These are phyloP conservation scores for Temnothorax nylanderi DNA, from an alignment of 1,140 invertebrate genomes.

Conservation along the genomic window DNA sequence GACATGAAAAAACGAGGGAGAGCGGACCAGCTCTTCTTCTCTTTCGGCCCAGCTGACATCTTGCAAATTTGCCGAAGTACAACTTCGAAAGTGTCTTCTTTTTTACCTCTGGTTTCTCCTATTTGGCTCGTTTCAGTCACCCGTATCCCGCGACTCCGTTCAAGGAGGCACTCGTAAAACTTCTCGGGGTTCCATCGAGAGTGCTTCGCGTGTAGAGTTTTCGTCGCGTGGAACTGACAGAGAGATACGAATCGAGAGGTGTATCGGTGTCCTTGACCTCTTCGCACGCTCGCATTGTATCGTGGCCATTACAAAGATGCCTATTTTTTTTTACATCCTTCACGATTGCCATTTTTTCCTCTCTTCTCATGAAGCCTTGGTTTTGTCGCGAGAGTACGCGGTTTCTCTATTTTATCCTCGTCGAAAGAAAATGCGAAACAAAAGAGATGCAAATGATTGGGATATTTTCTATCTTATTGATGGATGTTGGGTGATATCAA, in stretches of 20 bases:
- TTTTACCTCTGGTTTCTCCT: neutral
- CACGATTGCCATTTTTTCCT: neutral
- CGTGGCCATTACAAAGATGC: neutral
- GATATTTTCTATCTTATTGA: neutral
- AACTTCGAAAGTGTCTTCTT: constrained; percentile 34
- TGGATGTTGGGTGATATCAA: neutral
- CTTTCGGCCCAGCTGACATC: constrained; percentile 47
- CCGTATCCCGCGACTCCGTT: constrained; percentile 41
- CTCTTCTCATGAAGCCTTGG: neutral
- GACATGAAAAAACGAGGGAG: constrained; percentile 70
- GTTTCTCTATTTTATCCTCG: neutral
- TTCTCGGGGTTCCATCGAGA: constrained; percentile 60
- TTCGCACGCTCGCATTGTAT: neutral
- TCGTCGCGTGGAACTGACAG: constrained; percentile 21
- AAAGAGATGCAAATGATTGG: neutral
- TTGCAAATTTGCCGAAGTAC: constrained; percentile 73
- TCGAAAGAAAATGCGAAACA: neutral
- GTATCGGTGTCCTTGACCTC: constrained; percentile 62
- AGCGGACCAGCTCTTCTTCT: neutral
- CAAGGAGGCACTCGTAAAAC: constrained; percentile 67
- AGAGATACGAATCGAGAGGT: constrained; percentile 42
- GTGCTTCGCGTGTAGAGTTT: constrained; percentile 21
- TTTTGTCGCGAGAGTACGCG: neutral
- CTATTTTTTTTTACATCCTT: constrained; percentile 1
- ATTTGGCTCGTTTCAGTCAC: constrained; percentile 46